A percentile compares a stretch with the other conserved stretches of the same genome.
phyloP scores from a whole-genome alignment of 2,113 vertebrate genomes.

The Platichthys stellatus region DNA sequence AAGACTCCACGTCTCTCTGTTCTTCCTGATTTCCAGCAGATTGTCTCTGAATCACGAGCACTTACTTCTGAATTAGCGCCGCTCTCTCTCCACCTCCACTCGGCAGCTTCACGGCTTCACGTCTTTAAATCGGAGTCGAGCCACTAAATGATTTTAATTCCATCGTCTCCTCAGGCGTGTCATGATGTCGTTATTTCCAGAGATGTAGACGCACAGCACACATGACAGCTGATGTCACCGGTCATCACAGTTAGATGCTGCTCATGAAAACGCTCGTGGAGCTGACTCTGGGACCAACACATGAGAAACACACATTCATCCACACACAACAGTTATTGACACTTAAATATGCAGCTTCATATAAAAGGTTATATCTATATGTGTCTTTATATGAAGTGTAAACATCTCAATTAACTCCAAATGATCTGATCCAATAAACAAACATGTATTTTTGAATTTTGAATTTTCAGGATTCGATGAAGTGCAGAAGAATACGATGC shows the following conservation, averaged over 20 bases:
- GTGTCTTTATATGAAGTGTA: no score
- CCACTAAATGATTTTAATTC: constrained; percentile 42
- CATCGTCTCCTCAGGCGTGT: constrained; percentile 40
- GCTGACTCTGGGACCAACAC: not conserved
- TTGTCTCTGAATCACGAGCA: not conserved
- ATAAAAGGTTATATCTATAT: no score
- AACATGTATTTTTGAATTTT: no score
- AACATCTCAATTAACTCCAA: no score
- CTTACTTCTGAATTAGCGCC: not conserved
- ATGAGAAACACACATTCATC: no score
- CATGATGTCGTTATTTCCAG: constrained; percentile 41
- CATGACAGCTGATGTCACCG: constrained; percentile 54
- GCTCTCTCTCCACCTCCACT: not conserved
- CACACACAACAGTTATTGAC: no score
- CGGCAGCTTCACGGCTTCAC: not conserved
- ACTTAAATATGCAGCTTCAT: no score
- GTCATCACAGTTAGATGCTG: constrained; percentile 33
- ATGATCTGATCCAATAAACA: no score
- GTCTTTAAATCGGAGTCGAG: constrained; percentile 22
- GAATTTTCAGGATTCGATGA: no score
- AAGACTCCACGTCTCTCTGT: not conserved
- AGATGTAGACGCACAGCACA: constrained; percentile 42
- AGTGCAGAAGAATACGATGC: no score
- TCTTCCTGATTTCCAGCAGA: not conserved
- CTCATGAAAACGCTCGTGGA: constrained; percentile 11